These are phyloP conservation scores for Pangasius larnaudii DNA, from an alignment of 2,797 vertebrate species.

Conservation along the genomic window DNA sequence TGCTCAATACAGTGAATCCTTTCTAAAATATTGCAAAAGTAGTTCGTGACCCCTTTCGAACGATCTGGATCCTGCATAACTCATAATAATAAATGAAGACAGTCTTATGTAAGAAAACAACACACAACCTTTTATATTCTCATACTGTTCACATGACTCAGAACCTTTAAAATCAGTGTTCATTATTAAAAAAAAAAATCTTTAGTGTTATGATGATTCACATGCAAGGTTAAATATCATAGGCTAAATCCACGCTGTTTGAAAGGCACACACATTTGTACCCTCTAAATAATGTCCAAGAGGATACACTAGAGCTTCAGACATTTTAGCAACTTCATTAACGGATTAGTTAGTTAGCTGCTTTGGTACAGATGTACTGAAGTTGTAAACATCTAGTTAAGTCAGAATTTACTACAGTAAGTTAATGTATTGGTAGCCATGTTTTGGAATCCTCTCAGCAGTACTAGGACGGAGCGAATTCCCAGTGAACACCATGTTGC, in stretches of 20 bases:
- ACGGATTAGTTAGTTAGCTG: not conserved
- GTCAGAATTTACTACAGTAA: slow-evolving; percentile 29
- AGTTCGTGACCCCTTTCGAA: not conserved
- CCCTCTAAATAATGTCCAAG: not conserved
- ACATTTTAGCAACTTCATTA: not conserved
- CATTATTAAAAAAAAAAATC: not conserved
- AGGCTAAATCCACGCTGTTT: not conserved
- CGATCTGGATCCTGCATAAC: not conserved
- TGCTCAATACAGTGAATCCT: not conserved
- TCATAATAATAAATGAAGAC: slow-evolving; percentile 11
- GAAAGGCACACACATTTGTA: not conserved
- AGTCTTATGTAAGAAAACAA: not conserved
- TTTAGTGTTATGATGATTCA: not conserved
- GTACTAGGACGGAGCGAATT: slow-evolving; percentile 26
- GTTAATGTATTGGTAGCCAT: slow-evolving; percentile 43
- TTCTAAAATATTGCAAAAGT: not conserved
- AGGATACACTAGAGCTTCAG: not conserved
- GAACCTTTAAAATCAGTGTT: not conserved
- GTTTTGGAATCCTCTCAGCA: slow-evolving; percentile 48
- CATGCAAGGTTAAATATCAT: not conserved
- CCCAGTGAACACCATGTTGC: slow-evolving; percentile 60
- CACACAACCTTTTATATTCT: not conserved
- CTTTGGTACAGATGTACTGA: not conserved
- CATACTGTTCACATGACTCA: not conserved
- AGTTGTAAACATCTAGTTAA: slow-evolving; percentile 26